These are phyloP conservation scores for Progne subis DNA, from an alignment of 2,113 vertebrate species.

Conservation along the genomic window DNA sequence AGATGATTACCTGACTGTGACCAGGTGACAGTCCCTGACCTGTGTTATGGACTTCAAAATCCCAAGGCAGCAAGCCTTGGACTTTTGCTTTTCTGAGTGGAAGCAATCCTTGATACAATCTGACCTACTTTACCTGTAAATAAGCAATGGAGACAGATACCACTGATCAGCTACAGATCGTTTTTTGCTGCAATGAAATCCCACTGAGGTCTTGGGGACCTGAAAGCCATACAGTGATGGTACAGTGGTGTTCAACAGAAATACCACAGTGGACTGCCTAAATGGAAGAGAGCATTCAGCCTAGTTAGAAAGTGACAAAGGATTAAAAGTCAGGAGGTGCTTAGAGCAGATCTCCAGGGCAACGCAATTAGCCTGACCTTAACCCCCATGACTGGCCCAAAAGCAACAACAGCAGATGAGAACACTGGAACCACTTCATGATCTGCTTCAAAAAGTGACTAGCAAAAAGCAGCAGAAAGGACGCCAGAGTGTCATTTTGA, in stretches of 20 bases:
- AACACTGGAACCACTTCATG: not conserved
- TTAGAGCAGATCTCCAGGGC: not conserved
- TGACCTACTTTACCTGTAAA: not conserved
- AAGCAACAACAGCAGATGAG: not conserved
- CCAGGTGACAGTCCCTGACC: not conserved
- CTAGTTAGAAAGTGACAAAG: not conserved
- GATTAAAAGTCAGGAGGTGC: not conserved
- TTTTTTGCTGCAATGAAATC: not conserved
- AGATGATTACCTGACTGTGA: not conserved
- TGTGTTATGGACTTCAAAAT: not conserved
- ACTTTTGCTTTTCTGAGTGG: not conserved
- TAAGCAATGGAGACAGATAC: not conserved
- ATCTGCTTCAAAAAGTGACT: not conserved
- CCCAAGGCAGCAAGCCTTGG: not conserved
- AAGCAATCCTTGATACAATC: not conserved
- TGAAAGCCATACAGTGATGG: not conserved
- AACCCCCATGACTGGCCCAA: not conserved
- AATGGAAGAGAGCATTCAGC: not conserved
- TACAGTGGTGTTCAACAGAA: not conserved
- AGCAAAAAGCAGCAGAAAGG: not conserved
- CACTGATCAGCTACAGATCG: not conserved
- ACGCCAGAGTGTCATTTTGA: not conserved
- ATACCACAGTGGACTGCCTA: not conserved
- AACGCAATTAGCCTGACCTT: conserved; percentile 4
- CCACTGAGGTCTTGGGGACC: not conserved